Percentiles rank a stretch among this genome's conserved stretches.
Evolutionary conservation across 1,140 invertebrate species (phyloP).

Genomic region (Caenorhabditis latens): DNA sequence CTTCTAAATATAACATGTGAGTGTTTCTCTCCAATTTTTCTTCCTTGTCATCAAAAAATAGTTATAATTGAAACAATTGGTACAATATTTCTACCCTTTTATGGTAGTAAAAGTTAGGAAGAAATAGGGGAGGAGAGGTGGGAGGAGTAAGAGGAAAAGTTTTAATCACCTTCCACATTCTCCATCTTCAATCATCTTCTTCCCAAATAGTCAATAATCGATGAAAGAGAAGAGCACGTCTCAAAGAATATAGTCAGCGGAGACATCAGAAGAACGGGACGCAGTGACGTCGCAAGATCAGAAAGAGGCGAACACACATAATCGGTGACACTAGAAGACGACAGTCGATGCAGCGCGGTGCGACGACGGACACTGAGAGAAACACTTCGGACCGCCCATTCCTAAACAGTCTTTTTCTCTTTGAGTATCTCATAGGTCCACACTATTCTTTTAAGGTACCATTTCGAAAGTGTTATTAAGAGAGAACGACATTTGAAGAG

Average conservation of each 20-base stretch:
- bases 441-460: background rate
- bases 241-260: background rate
- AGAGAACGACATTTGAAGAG: background rate
- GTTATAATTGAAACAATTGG: background rate
- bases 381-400: constrained; percentile 31
- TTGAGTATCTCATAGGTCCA: background rate
- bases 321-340: constrained; percentile 40
- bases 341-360: background rate
- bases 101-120: constrained; percentile 2
- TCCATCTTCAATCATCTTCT: constrained; percentile 48
- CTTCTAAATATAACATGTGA: constrained; percentile 4
- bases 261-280: constrained; percentile 32
- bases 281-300: constrained; percentile 46
- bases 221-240: constrained; percentile 46
- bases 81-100: background rate
- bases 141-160: constrained; percentile 3
- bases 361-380: background rate
- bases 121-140: background rate
- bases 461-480: background rate
- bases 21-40: background rate
- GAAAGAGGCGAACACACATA: constrained; percentile 52
- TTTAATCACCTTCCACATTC: constrained; percentile 41
- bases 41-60: constrained; percentile 15
- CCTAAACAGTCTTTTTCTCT: constrained; percentile 1
- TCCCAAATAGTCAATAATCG: constrained; percentile 42